phyloP scores from a whole-genome alignment of 1,140 invertebrate species.

The Palaemon carinicauda region DNA sequence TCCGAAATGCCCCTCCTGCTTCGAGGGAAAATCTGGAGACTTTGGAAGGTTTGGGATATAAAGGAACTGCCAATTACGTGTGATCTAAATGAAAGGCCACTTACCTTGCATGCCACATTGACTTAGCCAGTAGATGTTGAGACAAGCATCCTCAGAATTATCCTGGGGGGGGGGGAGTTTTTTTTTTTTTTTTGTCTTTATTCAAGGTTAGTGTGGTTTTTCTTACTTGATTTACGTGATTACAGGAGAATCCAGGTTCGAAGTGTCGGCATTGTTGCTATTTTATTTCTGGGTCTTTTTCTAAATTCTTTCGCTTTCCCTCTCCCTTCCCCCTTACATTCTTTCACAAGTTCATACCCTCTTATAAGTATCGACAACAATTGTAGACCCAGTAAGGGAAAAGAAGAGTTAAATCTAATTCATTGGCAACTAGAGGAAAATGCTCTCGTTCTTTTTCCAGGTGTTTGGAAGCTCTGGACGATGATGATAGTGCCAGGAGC shows the following conservation, averaged over 20 bases:
- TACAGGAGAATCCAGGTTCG: too few species aligned
- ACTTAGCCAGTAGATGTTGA: neutral
- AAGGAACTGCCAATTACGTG: constrained; percentile 26
- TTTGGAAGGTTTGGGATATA: neutral
- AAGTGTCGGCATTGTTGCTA: too few species aligned
- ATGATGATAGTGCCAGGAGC: too few species aligned
- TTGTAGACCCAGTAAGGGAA: too few species aligned
- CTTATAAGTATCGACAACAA: too few species aligned
- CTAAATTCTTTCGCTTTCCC: neutral
- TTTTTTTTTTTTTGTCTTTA: neutral
- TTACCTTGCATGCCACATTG: neutral
- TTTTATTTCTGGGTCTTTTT: too few species aligned
- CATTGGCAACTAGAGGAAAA: too few species aligned
- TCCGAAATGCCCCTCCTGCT: neutral
- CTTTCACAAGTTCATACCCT: too few species aligned
- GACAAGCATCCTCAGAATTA: neutral
- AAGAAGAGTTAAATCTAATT: too few species aligned
- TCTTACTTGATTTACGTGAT: neutral
- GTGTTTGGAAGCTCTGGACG: too few species aligned
- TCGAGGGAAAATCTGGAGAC: neutral
- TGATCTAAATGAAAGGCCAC: constrained; percentile 21
- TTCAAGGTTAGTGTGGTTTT: neutral
- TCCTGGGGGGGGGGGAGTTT: neutral
- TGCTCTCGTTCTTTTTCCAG: too few species aligned
- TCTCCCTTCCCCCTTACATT: neutral